Evolutionary conservation across 1,140 invertebrate genomes (phyloP), one percentile per base, ranked within the genome.

Genomic region (Leptopilina boulardi): DNA sequence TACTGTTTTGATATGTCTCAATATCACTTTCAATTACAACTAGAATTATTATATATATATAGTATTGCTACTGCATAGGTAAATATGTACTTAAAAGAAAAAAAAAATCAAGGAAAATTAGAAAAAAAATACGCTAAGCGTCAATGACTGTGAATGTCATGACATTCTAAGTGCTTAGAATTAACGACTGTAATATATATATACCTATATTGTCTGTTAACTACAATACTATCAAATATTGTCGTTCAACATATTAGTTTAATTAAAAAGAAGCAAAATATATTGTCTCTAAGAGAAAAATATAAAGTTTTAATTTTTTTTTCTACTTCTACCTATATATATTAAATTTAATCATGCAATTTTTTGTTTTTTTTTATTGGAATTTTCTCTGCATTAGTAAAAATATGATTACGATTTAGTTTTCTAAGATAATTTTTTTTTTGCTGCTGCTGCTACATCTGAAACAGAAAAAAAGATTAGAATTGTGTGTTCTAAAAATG

Each of bases 171-270:
- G 77, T 75, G 81, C 81, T 80, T 85, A 85, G 81, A 77, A 85
- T 86, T 79, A 86, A 80, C 81, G 80, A 79, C 85, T 90, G 87
- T 90, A 90, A 89, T 88, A 90, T 86, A 89, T 88, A 90, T 86
- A 85, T 82, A 81, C 75, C 51, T 78, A 77, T 89, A 89, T 89
- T 86, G 80, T 82, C 88, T 89, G 89, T 90, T 91, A 90, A 89
- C 77, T 82, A 88, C 85, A 87, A 86, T 90, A 88, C 82, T 87
- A 83, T 86, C 85, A 85, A n/a, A 84, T 83, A 82, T 84, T 84
- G 85, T 86, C 84, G 85, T 84, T 79, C 78, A 72, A 84, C 84
- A 83, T 81, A 83, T 84, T 85, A 87, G 78, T 73, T 85, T 82
- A 83, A 82, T 41, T 72, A 85, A 78, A 76, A 74, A 83, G 71